Percentiles rank a stretch among this genome's conserved stretches.
phyloP scores from a whole-genome alignment of 2,113 vertebrate species.

The Bubo blakistoni region DNA sequence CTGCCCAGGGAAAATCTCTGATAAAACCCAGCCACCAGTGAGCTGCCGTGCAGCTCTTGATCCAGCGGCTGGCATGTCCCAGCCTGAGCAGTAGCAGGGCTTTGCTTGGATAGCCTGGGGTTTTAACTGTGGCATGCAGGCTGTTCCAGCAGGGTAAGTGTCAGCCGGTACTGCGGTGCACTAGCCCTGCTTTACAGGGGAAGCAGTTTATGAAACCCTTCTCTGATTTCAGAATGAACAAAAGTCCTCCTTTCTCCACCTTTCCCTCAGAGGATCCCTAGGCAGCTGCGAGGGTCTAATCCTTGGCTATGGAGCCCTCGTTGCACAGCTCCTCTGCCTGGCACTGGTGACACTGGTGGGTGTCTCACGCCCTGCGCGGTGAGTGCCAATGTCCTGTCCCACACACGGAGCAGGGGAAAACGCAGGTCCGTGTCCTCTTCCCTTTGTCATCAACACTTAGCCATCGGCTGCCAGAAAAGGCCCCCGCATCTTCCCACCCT shows the following conservation, averaged over 20 bases:
- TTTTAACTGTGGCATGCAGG: not conserved
- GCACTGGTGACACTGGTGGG: accelerated
- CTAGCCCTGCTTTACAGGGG: not conserved
- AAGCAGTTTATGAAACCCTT: not conserved
- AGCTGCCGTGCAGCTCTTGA: not conserved
- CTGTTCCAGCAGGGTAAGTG: not conserved
- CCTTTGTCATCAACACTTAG: not conserved
- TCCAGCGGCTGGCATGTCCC: not conserved
- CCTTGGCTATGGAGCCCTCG: accelerated
- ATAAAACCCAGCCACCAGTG: not conserved
- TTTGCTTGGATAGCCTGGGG: not conserved
- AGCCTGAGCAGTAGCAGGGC: not conserved
- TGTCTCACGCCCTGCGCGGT: not conserved
- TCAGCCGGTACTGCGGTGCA: accelerated
- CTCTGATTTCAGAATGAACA: not conserved
- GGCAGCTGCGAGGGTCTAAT: not conserved
- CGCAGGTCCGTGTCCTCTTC: accelerated
- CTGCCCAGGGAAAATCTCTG: not conserved
- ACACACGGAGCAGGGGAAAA: accelerated
- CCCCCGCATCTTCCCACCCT: not conserved
- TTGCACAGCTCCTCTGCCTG: not conserved
- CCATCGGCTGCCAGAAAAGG: not conserved
- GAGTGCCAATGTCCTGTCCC: not conserved
- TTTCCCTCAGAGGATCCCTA: not conserved
- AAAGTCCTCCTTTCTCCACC: not conserved